phyloP scores from a whole-genome alignment of 2,888 invertebrate genomes.

The Eumerus sabulonum region DNA sequence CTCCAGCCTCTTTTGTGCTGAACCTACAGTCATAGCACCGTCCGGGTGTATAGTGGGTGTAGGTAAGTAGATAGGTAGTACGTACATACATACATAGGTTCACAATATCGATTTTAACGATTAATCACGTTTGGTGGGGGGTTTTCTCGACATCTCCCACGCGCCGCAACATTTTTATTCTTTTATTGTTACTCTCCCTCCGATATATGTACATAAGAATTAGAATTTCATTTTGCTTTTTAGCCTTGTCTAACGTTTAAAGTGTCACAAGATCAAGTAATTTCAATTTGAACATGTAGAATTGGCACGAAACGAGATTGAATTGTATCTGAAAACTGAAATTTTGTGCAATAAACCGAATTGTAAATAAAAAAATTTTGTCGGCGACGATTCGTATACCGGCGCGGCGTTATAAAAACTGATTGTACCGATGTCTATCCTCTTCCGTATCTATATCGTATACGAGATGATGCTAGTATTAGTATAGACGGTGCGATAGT shows the following conservation, averaged over 20 bases:
- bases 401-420: conserved; percentile 66
- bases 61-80: conserved; percentile 5
- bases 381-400: conserved; percentile 61
- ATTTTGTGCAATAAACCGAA: conserved; percentile 58
- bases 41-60: conserved; percentile 38
- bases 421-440: conserved; percentile 63
- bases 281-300: conserved; percentile 1
- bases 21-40: conserved; percentile 58
- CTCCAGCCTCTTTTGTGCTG: conserved; percentile 53
- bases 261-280: neutral
- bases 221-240: too few relatives aligned
- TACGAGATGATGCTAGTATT: conserved; percentile 13
- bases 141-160: conserved; percentile 62
- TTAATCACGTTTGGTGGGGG: conserved; percentile 67
- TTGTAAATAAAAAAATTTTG: conserved; percentile 55
- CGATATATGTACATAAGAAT: too few relatives aligned
- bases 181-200: too few relatives aligned
- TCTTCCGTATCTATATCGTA: conserved; percentile 42
- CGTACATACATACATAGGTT: conserved; percentile 56
- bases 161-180: conserved; percentile 43
- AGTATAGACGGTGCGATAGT: conserved; percentile 22
- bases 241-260: too few relatives aligned
- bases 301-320: conserved; percentile 27
- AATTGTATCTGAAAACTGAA: conserved; percentile 26
- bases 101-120: conserved; percentile 68